These are phyloP conservation scores for Crypturellus undulatus DNA, from an alignment of 2,113 vertebrate species.

Conservation along the genomic window DNA sequence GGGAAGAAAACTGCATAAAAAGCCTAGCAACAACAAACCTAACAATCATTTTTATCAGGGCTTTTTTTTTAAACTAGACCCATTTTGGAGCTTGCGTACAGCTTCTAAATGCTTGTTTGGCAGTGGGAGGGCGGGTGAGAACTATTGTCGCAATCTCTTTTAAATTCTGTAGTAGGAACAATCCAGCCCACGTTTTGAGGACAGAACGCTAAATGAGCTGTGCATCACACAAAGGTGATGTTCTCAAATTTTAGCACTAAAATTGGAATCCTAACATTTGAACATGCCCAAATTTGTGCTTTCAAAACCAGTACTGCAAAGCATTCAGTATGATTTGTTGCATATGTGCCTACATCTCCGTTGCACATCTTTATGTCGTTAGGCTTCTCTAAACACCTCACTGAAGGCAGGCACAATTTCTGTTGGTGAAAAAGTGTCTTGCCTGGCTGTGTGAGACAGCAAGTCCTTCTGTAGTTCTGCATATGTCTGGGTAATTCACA, in stretches of 20 bases:
- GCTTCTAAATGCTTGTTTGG: neutral
- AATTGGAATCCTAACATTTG: neutral
- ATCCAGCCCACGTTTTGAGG: neutral
- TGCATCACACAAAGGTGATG: neutral
- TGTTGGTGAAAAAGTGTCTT: neutral
- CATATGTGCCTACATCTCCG: neutral
- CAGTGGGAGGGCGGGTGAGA: neutral
- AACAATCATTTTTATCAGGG: neutral
- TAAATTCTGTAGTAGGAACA: conserved; percentile 31
- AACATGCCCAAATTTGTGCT: neutral
- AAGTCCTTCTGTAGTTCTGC: neutral
- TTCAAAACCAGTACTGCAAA: neutral
- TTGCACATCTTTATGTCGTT: neutral
- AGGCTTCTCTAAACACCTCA: neutral
- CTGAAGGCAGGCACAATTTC: neutral
- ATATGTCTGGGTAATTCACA: neutral
- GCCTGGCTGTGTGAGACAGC: neutral
- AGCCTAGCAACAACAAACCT: neutral
- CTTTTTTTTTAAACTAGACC: neutral
- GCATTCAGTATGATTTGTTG: neutral
- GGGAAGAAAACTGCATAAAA: neutral
- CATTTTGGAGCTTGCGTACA: neutral
- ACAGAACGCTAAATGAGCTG: neutral
- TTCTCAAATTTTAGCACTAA: neutral
- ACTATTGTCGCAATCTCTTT: neutral